Conservation (phyloP, 2,113 vertebrate genomes). For the Eidolon helvum region DNA sequence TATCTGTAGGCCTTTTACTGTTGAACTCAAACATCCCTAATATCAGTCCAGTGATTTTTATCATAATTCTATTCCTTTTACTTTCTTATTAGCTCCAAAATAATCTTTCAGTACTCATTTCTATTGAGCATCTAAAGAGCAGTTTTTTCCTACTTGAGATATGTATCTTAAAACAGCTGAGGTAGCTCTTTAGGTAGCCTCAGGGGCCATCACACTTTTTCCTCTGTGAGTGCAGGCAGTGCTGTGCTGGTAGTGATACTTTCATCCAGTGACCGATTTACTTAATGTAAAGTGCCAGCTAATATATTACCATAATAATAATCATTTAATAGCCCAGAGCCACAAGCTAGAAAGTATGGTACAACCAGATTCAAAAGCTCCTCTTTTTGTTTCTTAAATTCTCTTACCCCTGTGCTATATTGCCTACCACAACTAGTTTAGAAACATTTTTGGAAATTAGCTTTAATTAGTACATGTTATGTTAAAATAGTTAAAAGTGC, state of each 20-base stretch:
- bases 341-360: neutral
- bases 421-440: neutral
- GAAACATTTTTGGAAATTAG: neutral
- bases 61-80: neutral
- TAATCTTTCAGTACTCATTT: neutral
- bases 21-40: neutral
- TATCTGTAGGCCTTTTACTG: neutral
- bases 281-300: neutral
- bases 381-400: neutral
- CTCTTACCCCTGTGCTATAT: neutral
- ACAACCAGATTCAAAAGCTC: neutral
- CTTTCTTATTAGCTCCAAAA: neutral
- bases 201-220: neutral
- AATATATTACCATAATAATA: neutral
- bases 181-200: neutral
- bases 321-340: neutral
- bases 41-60: neutral
- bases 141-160: neutral
- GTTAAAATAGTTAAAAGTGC: conserved; percentile 14
- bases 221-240: neutral
- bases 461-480: neutral
- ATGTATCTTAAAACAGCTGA: neutral
- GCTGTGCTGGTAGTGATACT: neutral
- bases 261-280: neutral
- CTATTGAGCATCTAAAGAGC: neutral